A percentile compares a stretch with the other conserved stretches of the same genome.
Evolutionary conservation across 2,113 vertebrate species (phyloP).

Genomic region (Chloropsis hardwickii): DNA sequence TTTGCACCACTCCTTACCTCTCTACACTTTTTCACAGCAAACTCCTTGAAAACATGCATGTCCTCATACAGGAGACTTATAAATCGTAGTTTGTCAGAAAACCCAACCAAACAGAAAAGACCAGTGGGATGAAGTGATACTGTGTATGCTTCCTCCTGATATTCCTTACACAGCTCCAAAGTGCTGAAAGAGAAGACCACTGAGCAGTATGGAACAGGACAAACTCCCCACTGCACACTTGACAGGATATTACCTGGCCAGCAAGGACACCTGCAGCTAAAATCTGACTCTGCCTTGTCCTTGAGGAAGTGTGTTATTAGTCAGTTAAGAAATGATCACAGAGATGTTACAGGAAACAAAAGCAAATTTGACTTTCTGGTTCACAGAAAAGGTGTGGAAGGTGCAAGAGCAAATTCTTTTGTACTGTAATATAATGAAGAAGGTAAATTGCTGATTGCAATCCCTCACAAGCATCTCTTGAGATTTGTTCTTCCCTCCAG

Average conservation of each 20-base stretch:
- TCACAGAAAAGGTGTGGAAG: not conserved
- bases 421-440: not conserved
- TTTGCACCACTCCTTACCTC: slow-evolving; percentile 76
- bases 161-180: slow-evolving; percentile 88
- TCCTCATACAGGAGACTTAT: slow-evolving; percentile 91
- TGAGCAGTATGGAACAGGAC: not conserved
- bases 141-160: slow-evolving; percentile 84
- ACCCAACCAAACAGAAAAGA: slow-evolving; percentile 87
- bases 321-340: not conserved
- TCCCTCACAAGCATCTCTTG: not conserved
- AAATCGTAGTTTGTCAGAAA: slow-evolving; percentile 88
- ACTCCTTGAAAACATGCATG: slow-evolving; percentile 85
- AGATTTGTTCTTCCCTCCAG: not conserved
- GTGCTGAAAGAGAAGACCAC: slow-evolving; percentile 69
- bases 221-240: accelerated
- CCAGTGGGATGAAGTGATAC: slow-evolving; percentile 91
- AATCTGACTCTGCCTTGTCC: not conserved
- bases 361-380: not conserved
- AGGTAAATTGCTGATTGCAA: not conserved
- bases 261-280: not conserved
- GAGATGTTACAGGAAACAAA: not conserved
- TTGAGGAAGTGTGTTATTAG: not conserved
- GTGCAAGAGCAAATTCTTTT: not conserved
- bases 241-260: not conserved
- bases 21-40: slow-evolving; percentile 83